A percentile compares a stretch with the other conserved stretches of the same genome.
Evolutionary conservation across 1,140 invertebrate genomes (phyloP).

Genomic region (Megalonaias nervosa): DNA sequence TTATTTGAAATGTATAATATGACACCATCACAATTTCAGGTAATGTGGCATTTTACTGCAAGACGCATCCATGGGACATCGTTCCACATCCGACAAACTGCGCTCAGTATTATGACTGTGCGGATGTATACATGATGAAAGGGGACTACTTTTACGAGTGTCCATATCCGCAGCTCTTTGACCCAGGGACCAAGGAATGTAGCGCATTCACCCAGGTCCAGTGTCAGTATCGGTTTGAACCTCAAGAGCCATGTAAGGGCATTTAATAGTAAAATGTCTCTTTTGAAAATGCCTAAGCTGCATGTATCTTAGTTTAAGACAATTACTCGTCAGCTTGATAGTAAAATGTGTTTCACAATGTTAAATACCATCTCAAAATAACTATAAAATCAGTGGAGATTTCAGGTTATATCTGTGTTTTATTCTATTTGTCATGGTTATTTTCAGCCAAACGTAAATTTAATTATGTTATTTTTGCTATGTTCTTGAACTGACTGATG

Average conservation of each 20-base stretch:
- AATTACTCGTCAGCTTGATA: neutral
- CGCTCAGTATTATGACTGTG: slow-evolving; percentile 55
- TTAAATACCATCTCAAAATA: no score
- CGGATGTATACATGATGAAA: neutral
- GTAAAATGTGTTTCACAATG: neutral
- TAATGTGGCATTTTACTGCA: slow-evolving; percentile 27
- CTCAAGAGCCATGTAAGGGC: slow-evolving; percentile 48
- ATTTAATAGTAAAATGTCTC: neutral
- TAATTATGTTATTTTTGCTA: no score
- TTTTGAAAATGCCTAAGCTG: neutral
- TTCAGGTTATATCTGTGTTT: neutral
- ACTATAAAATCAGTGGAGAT: no score
- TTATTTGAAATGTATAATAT: no score
- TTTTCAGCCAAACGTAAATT: no score
- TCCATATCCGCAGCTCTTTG: slow-evolving; percentile 52
- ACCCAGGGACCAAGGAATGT: slow-evolving; percentile 35
- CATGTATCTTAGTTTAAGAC: neutral
- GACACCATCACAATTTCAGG: slow-evolving; percentile 3
- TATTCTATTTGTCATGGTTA: no score
- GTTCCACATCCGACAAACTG: slow-evolving; percentile 43
- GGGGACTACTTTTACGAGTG: slow-evolving; percentile 45
- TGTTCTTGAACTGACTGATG: no score
- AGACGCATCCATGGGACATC: slow-evolving; percentile 10
- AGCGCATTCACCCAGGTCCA: slow-evolving; percentile 44
- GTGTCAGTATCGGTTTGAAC: slow-evolving; percentile 42